Percentiles rank a stretch among this genome's conserved stretches.
These are phyloP conservation scores for Polyodon spathula DNA, from an alignment of 2,113 vertebrate species.

Conservation along the genomic window DNA sequence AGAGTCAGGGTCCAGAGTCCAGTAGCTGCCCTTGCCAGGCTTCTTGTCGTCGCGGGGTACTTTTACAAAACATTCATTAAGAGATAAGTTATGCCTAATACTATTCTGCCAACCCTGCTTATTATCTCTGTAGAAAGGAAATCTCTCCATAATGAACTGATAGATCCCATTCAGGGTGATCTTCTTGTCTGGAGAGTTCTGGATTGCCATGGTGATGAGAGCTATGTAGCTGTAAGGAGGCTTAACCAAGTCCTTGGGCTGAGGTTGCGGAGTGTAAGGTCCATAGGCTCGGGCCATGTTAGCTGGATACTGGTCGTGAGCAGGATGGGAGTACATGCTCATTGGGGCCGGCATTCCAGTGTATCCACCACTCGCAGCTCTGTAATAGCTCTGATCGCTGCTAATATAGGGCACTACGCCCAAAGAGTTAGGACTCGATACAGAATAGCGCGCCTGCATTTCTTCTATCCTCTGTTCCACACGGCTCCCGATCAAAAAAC, in stretches of 20 bases:
- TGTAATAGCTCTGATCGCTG: constrained; percentile 87
- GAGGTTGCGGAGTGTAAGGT: constrained; percentile 79
- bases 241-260: constrained; percentile 91
- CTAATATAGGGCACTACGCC: constrained; percentile 90
- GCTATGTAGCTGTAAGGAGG: constrained; percentile 94
- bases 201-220: constrained; percentile 94
- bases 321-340: constrained; percentile 87
- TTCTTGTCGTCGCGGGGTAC: constrained; percentile 88
- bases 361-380: constrained; percentile 79
- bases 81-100: constrained; percentile 82
- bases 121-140: constrained; percentile 87
- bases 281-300: constrained; percentile 83
- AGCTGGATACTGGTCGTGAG: constrained; percentile 85
- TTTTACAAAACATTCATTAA: constrained; percentile 89
- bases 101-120: constrained; percentile 90
- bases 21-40: constrained; percentile 88
- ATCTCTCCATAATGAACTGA: constrained; percentile 90
- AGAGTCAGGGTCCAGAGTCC: constrained; percentile 85
- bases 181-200: constrained; percentile 84
- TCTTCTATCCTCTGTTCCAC: constrained; percentile 36
- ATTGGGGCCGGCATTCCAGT: constrained; percentile 84
- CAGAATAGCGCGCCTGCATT: constrained; percentile 95
- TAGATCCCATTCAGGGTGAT: constrained; percentile 90
- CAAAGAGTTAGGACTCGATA: constrained; percentile 86
- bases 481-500: constrained; percentile 32